Conservation (phyloP, 2,888 invertebrate species). For the Drosophila colorata region DNA sequence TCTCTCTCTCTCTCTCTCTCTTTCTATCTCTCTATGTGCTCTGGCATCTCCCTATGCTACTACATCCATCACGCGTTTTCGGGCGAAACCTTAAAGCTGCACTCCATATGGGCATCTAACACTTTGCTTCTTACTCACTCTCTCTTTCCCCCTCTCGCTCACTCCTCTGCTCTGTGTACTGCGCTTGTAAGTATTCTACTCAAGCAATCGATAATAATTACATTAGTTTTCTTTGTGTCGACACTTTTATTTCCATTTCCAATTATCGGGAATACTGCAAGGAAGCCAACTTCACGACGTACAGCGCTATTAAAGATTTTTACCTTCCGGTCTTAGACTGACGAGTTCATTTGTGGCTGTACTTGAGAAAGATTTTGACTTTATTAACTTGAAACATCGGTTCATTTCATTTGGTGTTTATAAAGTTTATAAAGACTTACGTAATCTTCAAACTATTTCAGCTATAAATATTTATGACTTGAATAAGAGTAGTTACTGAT, state of each 20-base stretch:
- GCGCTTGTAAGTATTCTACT: slow-evolving; percentile 23
- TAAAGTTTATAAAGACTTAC: too few species aligned
- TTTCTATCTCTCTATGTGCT: slow-evolving; percentile 2
- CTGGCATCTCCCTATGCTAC: slow-evolving; percentile 4
- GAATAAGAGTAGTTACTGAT: too few species aligned
- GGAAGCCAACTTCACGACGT: slow-evolving; percentile 22
- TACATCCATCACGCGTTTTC: slow-evolving; percentile 25
- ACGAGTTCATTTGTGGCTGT: background rate
- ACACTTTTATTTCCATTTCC: slow-evolving; percentile 42
- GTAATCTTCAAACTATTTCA: too few species aligned
- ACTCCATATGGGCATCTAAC: slow-evolving; percentile 27
- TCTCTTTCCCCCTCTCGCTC: background rate
- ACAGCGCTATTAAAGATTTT: background rate
- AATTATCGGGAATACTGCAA: slow-evolving; percentile 33
- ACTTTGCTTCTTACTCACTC: background rate
- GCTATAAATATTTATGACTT: too few species aligned
- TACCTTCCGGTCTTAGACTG: background rate
- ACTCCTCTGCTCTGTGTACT: background rate
- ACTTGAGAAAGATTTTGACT: background rate
- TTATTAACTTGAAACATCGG: too few species aligned
- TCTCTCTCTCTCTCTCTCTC: background rate
- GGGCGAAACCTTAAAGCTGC: slow-evolving; percentile 52
- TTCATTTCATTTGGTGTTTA: too few species aligned
- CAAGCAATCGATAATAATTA: slow-evolving; percentile 55
- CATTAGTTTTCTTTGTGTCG: slow-evolving; percentile 54